Conservation (phyloP, 2,113 vertebrate genomes). For the Sisor rabdophorus region DNA sequence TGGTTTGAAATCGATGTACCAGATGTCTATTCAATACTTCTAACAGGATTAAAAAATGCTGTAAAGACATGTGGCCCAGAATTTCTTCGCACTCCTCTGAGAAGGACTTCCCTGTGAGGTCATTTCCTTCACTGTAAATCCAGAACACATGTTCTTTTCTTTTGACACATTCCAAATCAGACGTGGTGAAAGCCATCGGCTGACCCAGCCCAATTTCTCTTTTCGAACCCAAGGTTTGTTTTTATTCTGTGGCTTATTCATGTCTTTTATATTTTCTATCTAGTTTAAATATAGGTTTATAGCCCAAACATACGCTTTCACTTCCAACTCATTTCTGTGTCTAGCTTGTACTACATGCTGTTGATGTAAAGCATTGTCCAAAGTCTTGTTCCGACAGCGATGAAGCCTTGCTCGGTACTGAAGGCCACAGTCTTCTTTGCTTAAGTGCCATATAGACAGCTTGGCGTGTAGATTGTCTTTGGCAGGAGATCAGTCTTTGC, state of each 20-base stretch:
- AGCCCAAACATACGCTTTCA: not conserved
- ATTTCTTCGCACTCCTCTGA: slow-evolving; percentile 36
- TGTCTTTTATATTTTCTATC: not conserved
- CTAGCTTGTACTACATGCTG: not conserved
- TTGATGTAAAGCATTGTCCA: not conserved
- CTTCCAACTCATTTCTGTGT: not conserved
- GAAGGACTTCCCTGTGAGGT: slow-evolving; percentile 51
- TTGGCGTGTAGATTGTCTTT: slow-evolving; percentile 35
- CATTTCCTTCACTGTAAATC: slow-evolving; percentile 51
- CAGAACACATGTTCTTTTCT: slow-evolving; percentile 42
- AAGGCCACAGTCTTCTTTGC: slow-evolving; percentile 11
- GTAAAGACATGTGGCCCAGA: slow-evolving; percentile 31
- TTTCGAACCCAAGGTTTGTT: slow-evolving; percentile 20
- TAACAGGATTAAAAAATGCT: slow-evolving; percentile 34
- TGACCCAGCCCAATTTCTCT: slow-evolving; percentile 10
- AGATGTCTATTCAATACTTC: slow-evolving; percentile 44
- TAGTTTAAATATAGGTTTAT: not conserved
- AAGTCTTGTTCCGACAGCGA: not conserved
- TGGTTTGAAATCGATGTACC: slow-evolving; percentile 34
- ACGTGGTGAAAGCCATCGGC: slow-evolving; percentile 17
- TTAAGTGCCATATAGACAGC: slow-evolving; percentile 29
- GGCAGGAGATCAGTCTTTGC: slow-evolving; percentile 35
- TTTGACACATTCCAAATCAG: slow-evolving; percentile 37
- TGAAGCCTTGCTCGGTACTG: slow-evolving; percentile 12
- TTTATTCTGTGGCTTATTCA: not conserved